Base-by-base conservation (phyloP, 2,888 invertebrate species). In the Boloria selene region DNA sequence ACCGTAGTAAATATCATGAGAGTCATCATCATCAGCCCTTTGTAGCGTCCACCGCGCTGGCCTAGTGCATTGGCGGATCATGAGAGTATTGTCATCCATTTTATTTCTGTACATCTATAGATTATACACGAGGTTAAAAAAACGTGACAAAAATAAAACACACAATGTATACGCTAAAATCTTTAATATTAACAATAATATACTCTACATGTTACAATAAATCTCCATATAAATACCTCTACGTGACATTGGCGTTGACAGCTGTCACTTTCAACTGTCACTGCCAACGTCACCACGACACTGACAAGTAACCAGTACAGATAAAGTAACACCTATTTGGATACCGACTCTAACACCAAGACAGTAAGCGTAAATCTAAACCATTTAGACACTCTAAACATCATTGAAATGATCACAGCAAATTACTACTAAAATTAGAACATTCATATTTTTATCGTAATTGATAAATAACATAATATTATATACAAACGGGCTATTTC, bases 161-260 rank as follows among this genome's bases (percentile, higher is more conserved):
- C 67, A 59, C 59, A 45, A 45, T 16, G 13, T 81, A 83, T 87
- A 88, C 80, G 86, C 91, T 91, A 91, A 91, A 91, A 90, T 90
- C 87, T 91, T 90, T 91, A 91, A 86, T 88, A 88, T 90, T 90
- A 91, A 91, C 91, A 91, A 88, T 86, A 76, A 91, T 91, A 91
- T 91, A 90, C 84, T 91, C 89, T 90, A 90, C 88, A 85, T 74
- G 81, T 87, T 84, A 87, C 83, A 84, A 85, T 88, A 87, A 87
- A 88, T 84, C 80, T 85, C 75, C 82, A 84, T 87, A 86, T 82
- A 87, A 86, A 88, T 74, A 75, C 72, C n/a, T 73, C 78, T 78
- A 80, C 75, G 73, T 74, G 76, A 77, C 77, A 71, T 70, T 72
- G 73, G 72, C 73, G 69, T 68, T 68, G 73, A 73, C 73, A 73